Percentiles rank a stretch among this genome's conserved stretches.
Conservation (phyloP, 2,797 vertebrate species). For the Eurystomus glaucurus region DNA sequence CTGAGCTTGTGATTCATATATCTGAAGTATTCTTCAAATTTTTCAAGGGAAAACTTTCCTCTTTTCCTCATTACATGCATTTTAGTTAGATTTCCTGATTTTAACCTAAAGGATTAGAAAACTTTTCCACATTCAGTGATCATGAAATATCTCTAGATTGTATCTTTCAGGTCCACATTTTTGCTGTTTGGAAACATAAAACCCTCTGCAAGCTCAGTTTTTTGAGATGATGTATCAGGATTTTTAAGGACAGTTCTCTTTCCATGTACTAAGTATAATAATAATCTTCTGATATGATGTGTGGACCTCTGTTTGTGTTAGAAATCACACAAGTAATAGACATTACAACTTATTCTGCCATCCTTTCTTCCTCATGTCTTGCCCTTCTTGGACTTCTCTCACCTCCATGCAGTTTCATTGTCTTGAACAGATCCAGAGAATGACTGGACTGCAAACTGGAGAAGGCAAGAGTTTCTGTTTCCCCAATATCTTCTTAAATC, state of each 20-base stretch:
- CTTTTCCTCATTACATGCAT: background rate
- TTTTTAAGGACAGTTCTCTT: background rate
- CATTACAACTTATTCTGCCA: background rate
- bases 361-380: background rate
- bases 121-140: background rate
- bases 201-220: background rate
- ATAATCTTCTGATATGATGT: background rate
- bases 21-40: background rate
- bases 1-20: background rate
- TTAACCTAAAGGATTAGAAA: background rate
- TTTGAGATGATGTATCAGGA: background rate
- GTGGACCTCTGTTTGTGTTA: background rate
- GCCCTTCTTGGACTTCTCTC: accelerated
- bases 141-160: background rate
- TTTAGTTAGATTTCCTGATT: background rate
- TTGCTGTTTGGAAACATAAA: background rate
- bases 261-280: background rate
- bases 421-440: background rate
- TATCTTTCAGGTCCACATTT: background rate
- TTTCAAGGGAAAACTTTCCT: background rate
- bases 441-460: background rate
- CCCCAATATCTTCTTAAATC: background rate
- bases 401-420: background rate
- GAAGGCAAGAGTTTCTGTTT: background rate
- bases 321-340: background rate